Evolutionary conservation across 92 coral and sea anemone genomes (phyloP), one percentile per base, ranked within the genome.

Genomic region (Ricordea florida): DNA sequence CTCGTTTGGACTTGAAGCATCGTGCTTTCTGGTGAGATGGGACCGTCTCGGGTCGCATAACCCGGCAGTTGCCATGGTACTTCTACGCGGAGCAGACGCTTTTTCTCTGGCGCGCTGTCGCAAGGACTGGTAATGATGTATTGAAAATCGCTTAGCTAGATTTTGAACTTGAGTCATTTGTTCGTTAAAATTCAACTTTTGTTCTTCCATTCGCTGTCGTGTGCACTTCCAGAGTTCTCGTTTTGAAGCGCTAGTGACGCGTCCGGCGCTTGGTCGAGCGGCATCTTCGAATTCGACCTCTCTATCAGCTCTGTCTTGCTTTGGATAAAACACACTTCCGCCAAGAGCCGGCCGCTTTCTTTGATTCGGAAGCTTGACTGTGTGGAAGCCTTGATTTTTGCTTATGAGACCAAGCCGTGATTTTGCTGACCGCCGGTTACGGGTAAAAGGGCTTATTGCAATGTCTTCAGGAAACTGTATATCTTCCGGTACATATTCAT

Each of bases 361-460:
- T 14, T 10, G 47, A 1, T 18, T 17, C 8, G 80, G 80, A 10
- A 73, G 80, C 48, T 59, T 73, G 23, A 73, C 69, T 6, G 80
- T 51, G 33, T 73, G 80, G 14, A 73, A 61, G 5, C 80, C 80
- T 22, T 48, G 45, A 25, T 73, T 61, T 5, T 10, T 45, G 26
- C 80, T 61, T n/a, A 73, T 61, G 17, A 73, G 20, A 2, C 80
- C 80, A 20, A 73, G 61, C 8, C 59, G 57, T 31, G 80, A 73
- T 47, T 70, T 70, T 7, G 77, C 77, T 0, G 77, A 70, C 8
- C 52, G 28, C 3, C 77, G 64, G 66, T 18, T 37, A 24, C 51
- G 41, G 22, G 40, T 55, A 23, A 5, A 20, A 1, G 53, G 66
- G 33, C 56, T 56, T 1, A 41, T 37, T 30, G 64, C 32, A 18